These are phyloP conservation scores for Xylocampa areola DNA, from an alignment of 2,888 invertebrate genomes.

Conservation along the genomic window DNA sequence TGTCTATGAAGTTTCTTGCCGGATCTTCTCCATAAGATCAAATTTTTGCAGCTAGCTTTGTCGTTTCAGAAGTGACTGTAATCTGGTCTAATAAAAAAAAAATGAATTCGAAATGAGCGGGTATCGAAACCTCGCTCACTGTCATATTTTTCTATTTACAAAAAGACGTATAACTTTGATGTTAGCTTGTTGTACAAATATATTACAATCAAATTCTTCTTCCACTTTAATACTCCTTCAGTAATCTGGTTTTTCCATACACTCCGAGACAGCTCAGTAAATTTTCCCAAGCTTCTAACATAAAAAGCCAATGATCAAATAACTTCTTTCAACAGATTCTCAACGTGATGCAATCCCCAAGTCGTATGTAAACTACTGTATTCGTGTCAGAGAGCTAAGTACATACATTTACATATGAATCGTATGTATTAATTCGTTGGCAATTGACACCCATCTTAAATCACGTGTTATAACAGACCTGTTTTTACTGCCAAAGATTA, in stretches of 20 bases:
- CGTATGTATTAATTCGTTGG: constrained; percentile 64
- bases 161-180: too few species aligned
- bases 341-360: constrained; percentile 47
- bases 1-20: too few species aligned
- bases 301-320: constrained; percentile 23
- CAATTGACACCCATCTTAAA: constrained; percentile 66
- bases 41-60: too few species aligned
- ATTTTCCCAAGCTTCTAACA: background rate
- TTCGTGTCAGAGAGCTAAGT: constrained; percentile 59
- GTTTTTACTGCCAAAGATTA: constrained; percentile 52
- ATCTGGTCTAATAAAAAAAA: too few species aligned
- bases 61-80: too few species aligned
- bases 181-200: too few species aligned
- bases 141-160: too few species aligned
- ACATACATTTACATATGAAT: constrained; percentile 66
- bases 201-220: too few species aligned
- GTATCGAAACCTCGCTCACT: too few species aligned
- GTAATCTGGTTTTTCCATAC: background rate
- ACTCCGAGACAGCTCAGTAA: background rate
- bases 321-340: constrained; percentile 27
- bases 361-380: constrained; percentile 56
- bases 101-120: too few species aligned
- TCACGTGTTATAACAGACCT: constrained; percentile 56
- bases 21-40: too few species aligned
- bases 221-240: too few species aligned